Evolutionary conservation across 1,140 invertebrate genomes (phyloP).

Genomic region (Eufriesea mexicana): DNA sequence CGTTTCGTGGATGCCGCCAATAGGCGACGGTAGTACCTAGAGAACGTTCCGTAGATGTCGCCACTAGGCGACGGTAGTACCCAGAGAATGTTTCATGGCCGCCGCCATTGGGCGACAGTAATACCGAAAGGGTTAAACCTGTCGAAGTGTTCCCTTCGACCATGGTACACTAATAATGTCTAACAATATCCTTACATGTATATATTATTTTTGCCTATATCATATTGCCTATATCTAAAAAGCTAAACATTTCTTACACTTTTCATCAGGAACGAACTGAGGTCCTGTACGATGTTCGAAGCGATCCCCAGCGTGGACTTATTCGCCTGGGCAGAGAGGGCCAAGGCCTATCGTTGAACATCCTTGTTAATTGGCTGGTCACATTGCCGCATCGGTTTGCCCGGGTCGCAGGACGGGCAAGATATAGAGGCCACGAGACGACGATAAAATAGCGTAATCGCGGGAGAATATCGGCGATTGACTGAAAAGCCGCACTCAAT

Average conservation of each 20-base stretch:
- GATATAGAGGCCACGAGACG: background rate
- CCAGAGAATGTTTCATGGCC: too few relatives aligned
- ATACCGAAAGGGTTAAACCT: too few relatives aligned
- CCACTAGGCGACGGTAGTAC: too few relatives aligned
- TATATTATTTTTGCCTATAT: too few relatives aligned
- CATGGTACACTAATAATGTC: too few relatives aligned
- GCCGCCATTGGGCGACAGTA: too few relatives aligned
- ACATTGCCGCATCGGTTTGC: conserved; percentile 69
- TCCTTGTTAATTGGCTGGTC: conserved; percentile 76
- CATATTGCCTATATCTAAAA: too few relatives aligned
- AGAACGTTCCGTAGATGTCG: too few relatives aligned
- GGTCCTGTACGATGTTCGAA: conserved; percentile 74
- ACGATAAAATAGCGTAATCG: conserved; percentile 12
- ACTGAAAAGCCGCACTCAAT: background rate
- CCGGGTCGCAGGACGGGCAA: conserved; percentile 43
- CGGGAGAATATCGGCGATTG: background rate
- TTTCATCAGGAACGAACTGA: conserved; percentile 74
- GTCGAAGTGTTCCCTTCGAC: too few relatives aligned
- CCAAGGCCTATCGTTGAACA: conserved; percentile 80
- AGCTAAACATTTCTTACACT: background rate
- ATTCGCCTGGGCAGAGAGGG: conserved; percentile 79
- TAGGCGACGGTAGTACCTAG: too few relatives aligned
- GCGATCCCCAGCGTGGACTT: conserved; percentile 79
- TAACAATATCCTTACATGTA: too few relatives aligned
- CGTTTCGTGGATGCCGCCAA: too few relatives aligned